Percentiles rank a stretch among this genome's conserved stretches.
Evolutionary conservation across 2,888 invertebrate genomes (phyloP).

Genomic region (Stegophylla sp.): DNA sequence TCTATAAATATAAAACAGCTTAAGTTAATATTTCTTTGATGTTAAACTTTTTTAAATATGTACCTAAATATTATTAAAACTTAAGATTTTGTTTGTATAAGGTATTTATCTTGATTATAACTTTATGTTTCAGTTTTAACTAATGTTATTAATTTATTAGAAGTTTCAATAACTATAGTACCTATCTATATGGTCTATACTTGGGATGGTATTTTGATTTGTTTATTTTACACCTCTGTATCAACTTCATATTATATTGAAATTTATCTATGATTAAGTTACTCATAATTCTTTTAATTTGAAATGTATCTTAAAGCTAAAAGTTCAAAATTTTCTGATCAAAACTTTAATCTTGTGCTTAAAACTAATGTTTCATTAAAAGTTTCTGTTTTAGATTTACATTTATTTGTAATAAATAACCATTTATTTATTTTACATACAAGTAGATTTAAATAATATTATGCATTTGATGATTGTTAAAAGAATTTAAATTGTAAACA

Average conservation of each 20-base stretch:
- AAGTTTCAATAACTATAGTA: conserved; percentile 30
- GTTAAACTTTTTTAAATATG: conserved; percentile 19
- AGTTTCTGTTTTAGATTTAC: conserved; percentile 2
- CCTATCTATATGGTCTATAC: conserved; percentile 21
- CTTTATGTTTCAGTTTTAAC: conserved; percentile 27
- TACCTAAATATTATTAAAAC: conserved; percentile 33
- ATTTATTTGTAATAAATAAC: background rate
- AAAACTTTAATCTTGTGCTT: conserved; percentile 21
- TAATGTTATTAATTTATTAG: conserved; percentile 41
- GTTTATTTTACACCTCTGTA: background rate
- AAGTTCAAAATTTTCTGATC: conserved; percentile 8
- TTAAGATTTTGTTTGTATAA: conserved; percentile 29
- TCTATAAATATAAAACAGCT: background rate
- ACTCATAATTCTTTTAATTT: conserved; percentile 6
- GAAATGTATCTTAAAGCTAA: background rate
- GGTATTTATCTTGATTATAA: conserved; percentile 34
- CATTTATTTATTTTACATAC: background rate
- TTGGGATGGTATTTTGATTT: conserved; percentile 31
- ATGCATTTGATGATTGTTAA: background rate
- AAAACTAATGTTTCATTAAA: conserved; percentile 34
- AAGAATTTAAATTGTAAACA: too few species aligned
- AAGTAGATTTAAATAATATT: background rate
- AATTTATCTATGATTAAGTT: conserved; percentile 29
- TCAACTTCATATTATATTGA: conserved; percentile 32
- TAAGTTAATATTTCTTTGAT: background rate